phyloP scores from a whole-genome alignment of 2,888 invertebrate genomes.

The Caenorhabditis uteleia region DNA sequence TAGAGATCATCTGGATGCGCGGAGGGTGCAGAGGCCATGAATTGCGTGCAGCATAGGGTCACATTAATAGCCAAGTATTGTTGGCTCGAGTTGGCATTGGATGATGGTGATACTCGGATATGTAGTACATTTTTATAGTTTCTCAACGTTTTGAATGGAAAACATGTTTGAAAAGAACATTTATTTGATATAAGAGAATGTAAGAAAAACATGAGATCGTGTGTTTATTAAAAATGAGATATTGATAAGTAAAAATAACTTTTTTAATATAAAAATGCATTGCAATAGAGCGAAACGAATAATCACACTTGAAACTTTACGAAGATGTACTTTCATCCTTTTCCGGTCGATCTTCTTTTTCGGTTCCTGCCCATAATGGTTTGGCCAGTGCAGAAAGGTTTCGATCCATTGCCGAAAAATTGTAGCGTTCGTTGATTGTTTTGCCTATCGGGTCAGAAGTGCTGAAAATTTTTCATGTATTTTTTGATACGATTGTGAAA shows the following conservation, averaged over 20 bases:
- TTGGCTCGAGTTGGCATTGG: slow-evolving; percentile 15
- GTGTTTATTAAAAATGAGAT: slow-evolving; percentile 3
- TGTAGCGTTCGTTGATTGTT: slow-evolving; percentile 45
- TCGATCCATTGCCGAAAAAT: slow-evolving; percentile 49
- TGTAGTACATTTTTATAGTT: too few species aligned
- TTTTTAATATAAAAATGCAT: not conserved
- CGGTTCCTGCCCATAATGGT: slow-evolving; percentile 53
- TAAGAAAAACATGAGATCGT: not conserved
- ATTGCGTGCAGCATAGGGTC: slow-evolving; percentile 38
- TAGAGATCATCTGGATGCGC: not conserved
- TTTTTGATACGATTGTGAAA: slow-evolving; percentile 14
- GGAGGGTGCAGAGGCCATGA: slow-evolving; percentile 14
- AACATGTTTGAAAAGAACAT: not conserved
- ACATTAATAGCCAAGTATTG: slow-evolving; percentile 44
- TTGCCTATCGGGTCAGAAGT: slow-evolving; percentile 47
- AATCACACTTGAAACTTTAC: slow-evolving; percentile 7
- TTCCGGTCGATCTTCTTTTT: slow-evolving; percentile 38
- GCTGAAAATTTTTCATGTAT: slow-evolving; percentile 29
- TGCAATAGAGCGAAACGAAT: not conserved
- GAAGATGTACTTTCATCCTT: slow-evolving; percentile 40
- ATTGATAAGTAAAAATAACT: not conserved
- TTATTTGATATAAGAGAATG: not conserved
- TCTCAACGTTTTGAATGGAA: not conserved
- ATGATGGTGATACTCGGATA: slow-evolving; percentile 37
- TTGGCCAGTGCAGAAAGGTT: slow-evolving; percentile 48